phyloP scores from a whole-genome alignment of 1,140 invertebrate species.

The Anoplophora glabripennis region DNA sequence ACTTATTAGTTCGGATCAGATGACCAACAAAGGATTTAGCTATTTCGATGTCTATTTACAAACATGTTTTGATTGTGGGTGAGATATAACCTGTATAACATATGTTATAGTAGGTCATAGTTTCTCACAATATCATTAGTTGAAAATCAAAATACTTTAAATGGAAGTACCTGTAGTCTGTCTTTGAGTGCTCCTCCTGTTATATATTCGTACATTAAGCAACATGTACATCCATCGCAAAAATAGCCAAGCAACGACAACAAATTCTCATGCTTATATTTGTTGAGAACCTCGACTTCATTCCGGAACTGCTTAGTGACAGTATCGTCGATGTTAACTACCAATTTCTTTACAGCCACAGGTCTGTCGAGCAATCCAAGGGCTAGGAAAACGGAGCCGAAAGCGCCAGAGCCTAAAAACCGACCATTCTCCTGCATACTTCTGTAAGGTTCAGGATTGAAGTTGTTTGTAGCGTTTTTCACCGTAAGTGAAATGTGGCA shows the following conservation, averaged over 20 bases:
- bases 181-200: slow-evolving; percentile 66
- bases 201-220: slow-evolving; percentile 69
- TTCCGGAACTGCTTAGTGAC: slow-evolving; percentile 61
- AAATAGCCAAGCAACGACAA: slow-evolving; percentile 65
- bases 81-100: no score
- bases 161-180: slow-evolving; percentile 50
- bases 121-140: no score
- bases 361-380: slow-evolving; percentile 47
- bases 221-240: slow-evolving; percentile 58
- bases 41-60: no score
- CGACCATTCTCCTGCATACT: slow-evolving; percentile 37
- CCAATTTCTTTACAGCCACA: slow-evolving; percentile 64
- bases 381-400: slow-evolving; percentile 67
- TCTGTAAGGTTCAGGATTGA: slow-evolving; percentile 37
- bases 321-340: slow-evolving; percentile 47
- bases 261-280: slow-evolving; percentile 65
- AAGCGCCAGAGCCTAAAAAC: slow-evolving; percentile 65
- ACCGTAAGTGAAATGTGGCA: slow-evolving; percentile 48
- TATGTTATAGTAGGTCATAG: no score
- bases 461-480: slow-evolving; percentile 46
- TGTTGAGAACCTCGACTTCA: slow-evolving; percentile 59
- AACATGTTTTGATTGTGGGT: no score
- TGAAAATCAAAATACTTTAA: no score
- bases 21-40: no score
- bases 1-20: no score